Base-by-base conservation (phyloP, 2,797 vertebrate genomes). In the Pteropus rufus region DNA sequence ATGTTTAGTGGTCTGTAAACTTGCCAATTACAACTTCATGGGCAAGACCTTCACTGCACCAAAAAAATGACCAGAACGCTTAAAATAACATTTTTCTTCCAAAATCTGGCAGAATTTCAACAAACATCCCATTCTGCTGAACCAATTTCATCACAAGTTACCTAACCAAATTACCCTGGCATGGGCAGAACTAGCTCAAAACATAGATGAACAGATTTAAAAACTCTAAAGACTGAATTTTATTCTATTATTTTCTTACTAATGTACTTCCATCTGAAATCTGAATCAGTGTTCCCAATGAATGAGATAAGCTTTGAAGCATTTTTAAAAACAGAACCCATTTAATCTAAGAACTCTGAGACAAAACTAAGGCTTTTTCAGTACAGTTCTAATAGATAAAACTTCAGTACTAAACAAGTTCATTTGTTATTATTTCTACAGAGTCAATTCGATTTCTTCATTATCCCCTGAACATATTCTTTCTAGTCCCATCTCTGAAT, bases 1-100 rank as follows among this genome's bases (percentile, higher is more conserved):
- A 65, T 31, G 39, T 95, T 76, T 39, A 81, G 52, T 89, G 79
- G 84, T 85, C 80, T 96, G 58, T 82, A 95, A 96, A 89, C 5
- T 39, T 96, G 80, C 62, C 93, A 95, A 83, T 15, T 41, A 92
- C 39, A 93, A 77, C 64, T 91, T 81, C 75, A 94, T 89, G 82
- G 82, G 75, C 19, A 96, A 96, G 72, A 93, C 19, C 80, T 93
- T 82, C 64, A 77, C 14, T 91, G n/a, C 18, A 90, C 94, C 73
- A 89, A 95, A 96, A 95, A 96, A 96, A 91, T 89, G 76, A 93
- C 67, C 60, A 95, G 44, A 92, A 95, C 12, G 21, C 75, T 96
- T 96, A 97, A 87, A 93, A 95, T 69, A 93, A 95, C 29, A 94
- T 79, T 95, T 97, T 76, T 90, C 82, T 89, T 84, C 64, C 86